A percentile compares a stretch with the other conserved stretches of the same genome.
phyloP scores from a whole-genome alignment of 2,888 invertebrate genomes.

The Stenoptilia bipunctidactyla region DNA sequence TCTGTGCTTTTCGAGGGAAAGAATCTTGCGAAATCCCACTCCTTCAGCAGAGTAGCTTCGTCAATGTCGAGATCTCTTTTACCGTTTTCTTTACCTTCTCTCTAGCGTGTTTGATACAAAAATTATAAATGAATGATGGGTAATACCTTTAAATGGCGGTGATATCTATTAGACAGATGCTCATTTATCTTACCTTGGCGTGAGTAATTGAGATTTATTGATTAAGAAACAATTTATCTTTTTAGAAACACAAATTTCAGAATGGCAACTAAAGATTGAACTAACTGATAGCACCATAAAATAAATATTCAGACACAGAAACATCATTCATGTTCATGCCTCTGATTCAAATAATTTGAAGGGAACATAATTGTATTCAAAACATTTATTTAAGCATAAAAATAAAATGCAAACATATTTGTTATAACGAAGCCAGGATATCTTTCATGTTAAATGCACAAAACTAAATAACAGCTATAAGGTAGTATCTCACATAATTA shows the following conservation, averaged over 20 bases:
- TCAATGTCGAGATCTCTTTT: constrained; percentile 74
- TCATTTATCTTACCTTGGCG: constrained; percentile 68
- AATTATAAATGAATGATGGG: constrained; percentile 23
- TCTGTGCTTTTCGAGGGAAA: constrained; percentile 72
- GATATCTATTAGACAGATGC: constrained; percentile 23
- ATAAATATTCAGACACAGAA: too few species aligned
- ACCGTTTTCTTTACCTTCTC: constrained; percentile 46
- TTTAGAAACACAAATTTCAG: background rate
- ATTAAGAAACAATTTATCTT: background rate
- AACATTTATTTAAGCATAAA: too few species aligned
- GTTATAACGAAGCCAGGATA: too few species aligned
- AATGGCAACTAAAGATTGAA: background rate
- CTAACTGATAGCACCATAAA: too few species aligned
- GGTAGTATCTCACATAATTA: too few species aligned
- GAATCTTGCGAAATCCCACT: constrained; percentile 90
- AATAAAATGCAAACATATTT: too few species aligned
- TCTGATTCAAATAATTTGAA: too few species aligned
- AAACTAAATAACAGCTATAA: too few species aligned
- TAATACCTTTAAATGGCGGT: constrained; percentile 8
- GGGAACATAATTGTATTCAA: too few species aligned
- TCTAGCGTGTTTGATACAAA: constrained; percentile 46
- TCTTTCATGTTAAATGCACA: too few species aligned
- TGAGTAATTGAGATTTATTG: constrained; percentile 20
- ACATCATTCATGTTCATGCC: too few species aligned
- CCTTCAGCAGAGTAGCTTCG: constrained; percentile 84